Evolutionary conservation across 2,888 invertebrate species (phyloP), one percentile per base, ranked within the genome.

Genomic region (Idaea aversata): DNA sequence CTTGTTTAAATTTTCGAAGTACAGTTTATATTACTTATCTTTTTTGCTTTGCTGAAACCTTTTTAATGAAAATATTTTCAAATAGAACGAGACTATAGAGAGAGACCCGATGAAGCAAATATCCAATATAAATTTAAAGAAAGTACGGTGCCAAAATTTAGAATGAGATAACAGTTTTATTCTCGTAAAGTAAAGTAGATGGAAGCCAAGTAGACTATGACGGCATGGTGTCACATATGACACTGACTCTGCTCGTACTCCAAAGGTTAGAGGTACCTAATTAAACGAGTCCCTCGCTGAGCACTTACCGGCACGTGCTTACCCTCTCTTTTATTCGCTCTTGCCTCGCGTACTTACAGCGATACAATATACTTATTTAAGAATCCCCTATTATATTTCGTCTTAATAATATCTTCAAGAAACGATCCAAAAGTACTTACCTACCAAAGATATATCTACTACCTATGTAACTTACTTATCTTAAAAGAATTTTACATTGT

Each of bases 271-370:
- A 63, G 61, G 62, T 65, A 70, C 65, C 72, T 76, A 79, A 76
- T 79, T 79, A 77, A 67, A 70, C 67, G 66, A 5, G 66, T 67
- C 71, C 68, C 62, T 61, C 71, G 70, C 74, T 72, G 66, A 67
- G 70, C 67, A 67, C 57, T 62, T 67, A 71, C 67, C 70, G 71
- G 62, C 70, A 62, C 61, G 63, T 61, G 63, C 35, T 59, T n/a
- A 25, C 61, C 10, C 57, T 60, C 57, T 35, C 7, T 58, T 59
- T 25, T 64, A 57, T 61, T 59, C 59, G 47, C 47, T 47, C 47
- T 47, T 13, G 47, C 47, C 47, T 47, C 47, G 2, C 7, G 4
- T 10, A 47, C 47, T 47, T 10, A 7, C 13, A 10, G 13, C 13
- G 47, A 47, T 47, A 47, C 47, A 47, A 47, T 47, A 47, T 7